Conservation (phyloP, 2,888 invertebrate genomes). For the Agonum fuliginosum region DNA sequence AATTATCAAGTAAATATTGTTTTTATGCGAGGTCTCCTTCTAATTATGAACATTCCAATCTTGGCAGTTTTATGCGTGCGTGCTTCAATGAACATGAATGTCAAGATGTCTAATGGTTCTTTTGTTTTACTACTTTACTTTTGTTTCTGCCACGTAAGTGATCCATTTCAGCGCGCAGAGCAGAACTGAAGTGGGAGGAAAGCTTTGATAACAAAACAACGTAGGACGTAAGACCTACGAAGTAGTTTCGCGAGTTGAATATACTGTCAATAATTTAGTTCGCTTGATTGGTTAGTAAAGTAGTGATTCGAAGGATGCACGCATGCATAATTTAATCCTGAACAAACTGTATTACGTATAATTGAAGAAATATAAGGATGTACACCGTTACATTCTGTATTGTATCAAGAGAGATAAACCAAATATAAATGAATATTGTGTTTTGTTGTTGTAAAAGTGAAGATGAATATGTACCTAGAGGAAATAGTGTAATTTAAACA, state of each 20-base stretch:
- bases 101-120: conserved; percentile 8
- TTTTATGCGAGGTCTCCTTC: neutral
- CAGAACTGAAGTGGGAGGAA: neutral
- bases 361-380: neutral
- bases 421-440: too few relatives aligned
- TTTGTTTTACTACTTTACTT: conserved; percentile 35
- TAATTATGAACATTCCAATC: conserved; percentile 7
- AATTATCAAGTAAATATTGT: neutral
- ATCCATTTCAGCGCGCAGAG: conserved; percentile 1
- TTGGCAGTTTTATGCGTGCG: conserved; percentile 3
- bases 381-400: neutral
- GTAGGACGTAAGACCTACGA: too few relatives aligned
- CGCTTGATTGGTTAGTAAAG: too few relatives aligned
- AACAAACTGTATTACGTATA: neutral
- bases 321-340: neutral
- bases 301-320: neutral
- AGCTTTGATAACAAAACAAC: conserved; percentile 6
- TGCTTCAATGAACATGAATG: conserved; percentile 4
- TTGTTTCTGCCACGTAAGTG: conserved; percentile 32
- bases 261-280: conserved; percentile 13
- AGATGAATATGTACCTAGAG: too few relatives aligned
- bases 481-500: too few relatives aligned
- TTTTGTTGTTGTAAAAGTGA: too few relatives aligned
- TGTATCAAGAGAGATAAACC: neutral
- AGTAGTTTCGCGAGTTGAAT: neutral